Conservation (phyloP, 2,797 vertebrate species). For the Denticeps clupeoides region DNA sequence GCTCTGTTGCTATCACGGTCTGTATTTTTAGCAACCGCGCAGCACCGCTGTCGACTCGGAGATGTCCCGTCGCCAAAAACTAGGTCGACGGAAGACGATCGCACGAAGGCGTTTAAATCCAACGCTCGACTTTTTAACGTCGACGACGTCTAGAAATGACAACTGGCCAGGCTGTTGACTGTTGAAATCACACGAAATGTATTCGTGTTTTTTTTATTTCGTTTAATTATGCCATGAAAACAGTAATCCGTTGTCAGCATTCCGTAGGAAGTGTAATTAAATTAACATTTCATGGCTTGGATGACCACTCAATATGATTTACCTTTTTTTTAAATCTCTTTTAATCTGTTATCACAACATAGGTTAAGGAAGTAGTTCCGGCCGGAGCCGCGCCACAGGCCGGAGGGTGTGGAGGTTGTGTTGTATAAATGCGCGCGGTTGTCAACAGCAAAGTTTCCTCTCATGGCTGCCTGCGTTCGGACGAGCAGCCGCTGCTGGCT, state of each 20-base stretch:
- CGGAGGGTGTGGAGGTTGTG: constrained; percentile 52
- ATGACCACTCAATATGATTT: too few species aligned
- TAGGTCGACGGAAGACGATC: constrained; percentile 19
- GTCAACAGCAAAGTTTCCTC: constrained; percentile 92
- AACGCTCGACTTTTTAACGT: too few species aligned
- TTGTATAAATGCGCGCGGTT: constrained; percentile 84
- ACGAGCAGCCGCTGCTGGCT: constrained; percentile 26
- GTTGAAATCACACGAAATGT: too few species aligned
- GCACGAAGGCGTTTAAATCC: too few species aligned
- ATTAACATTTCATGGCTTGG: too few species aligned
- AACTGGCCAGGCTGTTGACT: too few species aligned
- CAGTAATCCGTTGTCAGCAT: too few species aligned
- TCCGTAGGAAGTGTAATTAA: too few species aligned
- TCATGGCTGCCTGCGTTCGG: constrained; percentile 49
- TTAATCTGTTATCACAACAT: constrained; percentile 15
- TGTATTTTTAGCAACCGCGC: constrained; percentile 84
- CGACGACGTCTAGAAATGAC: too few species aligned
- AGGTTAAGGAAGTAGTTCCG: constrained; percentile 55
- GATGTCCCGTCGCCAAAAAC: constrained; percentile 44
- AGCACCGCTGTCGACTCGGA: constrained; percentile 31
- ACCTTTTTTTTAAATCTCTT: too few species aligned
- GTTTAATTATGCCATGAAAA: too few species aligned
- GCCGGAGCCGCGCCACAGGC: constrained; percentile 31
- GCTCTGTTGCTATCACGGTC: constrained; percentile 81
- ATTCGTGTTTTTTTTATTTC: too few species aligned